phyloP scores from a whole-genome alignment of 2,888 invertebrate species.

The Chymomyza procnemis region DNA sequence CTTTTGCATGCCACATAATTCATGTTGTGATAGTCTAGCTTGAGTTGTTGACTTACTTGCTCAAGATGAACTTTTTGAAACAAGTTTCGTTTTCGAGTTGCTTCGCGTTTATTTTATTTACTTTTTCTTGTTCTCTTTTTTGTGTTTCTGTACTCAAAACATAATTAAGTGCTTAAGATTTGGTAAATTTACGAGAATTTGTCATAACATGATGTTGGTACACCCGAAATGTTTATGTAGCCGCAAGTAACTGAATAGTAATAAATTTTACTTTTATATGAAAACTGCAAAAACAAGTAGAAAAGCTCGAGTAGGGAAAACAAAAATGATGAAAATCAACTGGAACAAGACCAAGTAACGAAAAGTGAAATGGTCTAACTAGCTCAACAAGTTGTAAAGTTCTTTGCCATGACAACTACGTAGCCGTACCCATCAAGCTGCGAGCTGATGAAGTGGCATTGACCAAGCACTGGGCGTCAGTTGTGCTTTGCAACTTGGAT shows the following conservation, averaged over 20 bases:
- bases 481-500: constrained; percentile 62
- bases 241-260: constrained; percentile 49
- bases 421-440: constrained; percentile 1
- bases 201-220: constrained; percentile 48
- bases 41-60: constrained; percentile 18
- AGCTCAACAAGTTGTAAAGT: constrained; percentile 58
- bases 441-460: constrained; percentile 71
- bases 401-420: constrained; percentile 16
- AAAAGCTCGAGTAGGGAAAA: constrained; percentile 2
- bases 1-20: constrained; percentile 70
- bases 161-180: constrained; percentile 71
- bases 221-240: constrained; percentile 45
- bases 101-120: constrained; percentile 4
- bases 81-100: constrained; percentile 30
- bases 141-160: constrained; percentile 53
- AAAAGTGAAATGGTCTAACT: constrained; percentile 42
- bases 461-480: constrained; percentile 52
- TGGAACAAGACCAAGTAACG: constrained; percentile 28
- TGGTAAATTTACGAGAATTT: constrained; percentile 59
- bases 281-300: constrained; percentile 39
- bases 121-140: constrained; percentile 13
- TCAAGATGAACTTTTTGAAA: constrained; percentile 4
- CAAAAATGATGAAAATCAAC: constrained; percentile 45
- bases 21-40: constrained; percentile 57
- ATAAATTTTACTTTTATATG: constrained; percentile 69